phyloP scores from a whole-genome alignment of 2,888 invertebrate species.

The Latheticus oryzae region DNA sequence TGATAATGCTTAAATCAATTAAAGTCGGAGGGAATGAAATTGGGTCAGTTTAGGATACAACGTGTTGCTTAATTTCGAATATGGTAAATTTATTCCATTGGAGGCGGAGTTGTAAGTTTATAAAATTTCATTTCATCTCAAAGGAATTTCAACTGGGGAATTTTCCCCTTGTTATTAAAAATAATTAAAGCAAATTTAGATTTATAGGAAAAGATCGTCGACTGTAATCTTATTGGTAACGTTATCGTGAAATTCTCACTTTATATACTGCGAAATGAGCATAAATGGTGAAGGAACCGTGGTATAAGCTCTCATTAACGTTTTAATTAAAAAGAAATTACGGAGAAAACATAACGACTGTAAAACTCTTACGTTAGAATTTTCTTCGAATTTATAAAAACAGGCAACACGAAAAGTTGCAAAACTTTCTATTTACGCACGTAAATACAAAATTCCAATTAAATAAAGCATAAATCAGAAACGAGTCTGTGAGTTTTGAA shows the following conservation, averaged over 20 bases:
- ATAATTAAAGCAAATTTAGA: no score
- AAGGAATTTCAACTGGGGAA: no score
- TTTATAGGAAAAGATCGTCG: no score
- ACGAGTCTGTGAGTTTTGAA: slow-evolving; percentile 11
- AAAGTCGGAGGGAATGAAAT: slow-evolving; percentile 25
- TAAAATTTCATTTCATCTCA: no score
- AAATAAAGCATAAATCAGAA: slow-evolving; percentile 22
- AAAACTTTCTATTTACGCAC: slow-evolving; percentile 13
- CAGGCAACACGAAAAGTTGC: slow-evolving; percentile 3
- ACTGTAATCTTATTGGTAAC: no score
- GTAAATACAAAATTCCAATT: slow-evolving; percentile 22
- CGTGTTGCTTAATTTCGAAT: slow-evolving; percentile 31
- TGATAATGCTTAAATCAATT: slow-evolving; percentile 30
- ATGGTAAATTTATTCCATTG: slow-evolving; percentile 24
- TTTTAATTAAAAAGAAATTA: slow-evolving; percentile 22
- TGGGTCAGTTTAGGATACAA: slow-evolving; percentile 27
- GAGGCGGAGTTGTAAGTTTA: no score
- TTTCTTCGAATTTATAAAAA: slow-evolving; percentile 5
- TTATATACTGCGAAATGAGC: no score
- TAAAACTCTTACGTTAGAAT: slow-evolving; percentile 7
- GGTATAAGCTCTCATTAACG: slow-evolving; percentile 3
- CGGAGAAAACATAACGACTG: slow-evolving; percentile 17
- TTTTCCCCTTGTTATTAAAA: no score
- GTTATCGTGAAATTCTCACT: no score
- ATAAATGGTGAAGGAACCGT: neutral